These are phyloP conservation scores for Scaptomyza reducta DNA, from an alignment of 2,888 invertebrate species.

Conservation along the genomic window DNA sequence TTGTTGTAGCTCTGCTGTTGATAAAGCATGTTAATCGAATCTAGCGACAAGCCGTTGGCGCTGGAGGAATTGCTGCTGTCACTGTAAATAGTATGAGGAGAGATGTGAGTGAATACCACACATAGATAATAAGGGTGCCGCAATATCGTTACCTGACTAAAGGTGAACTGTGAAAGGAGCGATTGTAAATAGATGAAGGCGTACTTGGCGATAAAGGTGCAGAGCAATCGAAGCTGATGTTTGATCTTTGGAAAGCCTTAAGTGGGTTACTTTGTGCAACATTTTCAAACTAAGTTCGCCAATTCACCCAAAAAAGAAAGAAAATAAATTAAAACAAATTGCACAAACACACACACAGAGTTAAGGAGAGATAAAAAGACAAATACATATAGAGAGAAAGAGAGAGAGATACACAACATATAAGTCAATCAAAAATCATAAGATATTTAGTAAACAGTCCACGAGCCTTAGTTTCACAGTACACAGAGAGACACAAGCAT, in stretches of 20 bases:
- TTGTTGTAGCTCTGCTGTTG: conserved; percentile 63
- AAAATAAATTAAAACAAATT: conserved; percentile 56
- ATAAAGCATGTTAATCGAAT: conserved; percentile 80
- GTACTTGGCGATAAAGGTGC: conserved; percentile 84
- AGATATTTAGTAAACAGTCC: conserved; percentile 33
- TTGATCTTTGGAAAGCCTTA: conserved; percentile 84
- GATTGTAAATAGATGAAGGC: conserved; percentile 84
- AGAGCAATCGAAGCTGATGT: conserved; percentile 84
- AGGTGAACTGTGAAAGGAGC: conserved; percentile 84
- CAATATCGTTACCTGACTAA: conserved; percentile 81
- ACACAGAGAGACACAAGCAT: conserved; percentile 46
- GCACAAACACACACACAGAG: conserved; percentile 31
- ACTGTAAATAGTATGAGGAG: conserved; percentile 57
- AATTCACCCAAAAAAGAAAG: conserved; percentile 70
- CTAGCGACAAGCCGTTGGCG: conserved; percentile 78
- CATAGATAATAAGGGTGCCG: conserved; percentile 41
- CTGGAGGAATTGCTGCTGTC: conserved; percentile 82
- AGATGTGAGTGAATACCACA: neutral
- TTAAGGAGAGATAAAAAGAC: conserved; percentile 3
- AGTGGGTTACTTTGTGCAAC: conserved; percentile 84
- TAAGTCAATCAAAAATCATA: conserved; percentile 51
- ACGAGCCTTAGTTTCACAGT: conserved; percentile 27
- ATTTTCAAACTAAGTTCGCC: conserved; percentile 84
- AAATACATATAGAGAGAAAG: conserved; percentile 7
- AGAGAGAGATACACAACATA: conserved; percentile 14